Evolutionary conservation across 2,888 invertebrate genomes (phyloP).

Genomic region (Dichetophora obliterata): DNA sequence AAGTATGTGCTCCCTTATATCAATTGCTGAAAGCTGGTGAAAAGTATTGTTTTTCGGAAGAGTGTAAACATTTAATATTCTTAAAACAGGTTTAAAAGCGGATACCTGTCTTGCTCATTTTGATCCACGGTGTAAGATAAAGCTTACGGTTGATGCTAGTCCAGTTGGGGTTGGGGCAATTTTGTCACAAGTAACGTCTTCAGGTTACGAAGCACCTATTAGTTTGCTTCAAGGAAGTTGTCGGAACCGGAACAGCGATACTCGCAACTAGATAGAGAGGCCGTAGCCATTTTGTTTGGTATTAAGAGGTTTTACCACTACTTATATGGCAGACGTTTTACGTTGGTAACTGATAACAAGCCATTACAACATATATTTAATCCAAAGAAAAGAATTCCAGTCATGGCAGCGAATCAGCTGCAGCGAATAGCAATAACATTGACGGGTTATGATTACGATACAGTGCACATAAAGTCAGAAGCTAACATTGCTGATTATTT

Average conservation of each 20-base stretch:
- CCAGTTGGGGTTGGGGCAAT: conserved; percentile 57
- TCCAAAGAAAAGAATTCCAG: not conserved
- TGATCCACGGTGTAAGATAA: no score
- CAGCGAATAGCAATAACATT: not conserved
- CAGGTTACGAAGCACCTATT: conserved; percentile 63
- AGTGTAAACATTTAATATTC: no score
- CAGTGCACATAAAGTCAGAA: conserved; percentile 47
- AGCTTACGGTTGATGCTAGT: no score
- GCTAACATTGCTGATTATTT: conserved; percentile 51
- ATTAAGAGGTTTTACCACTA: not conserved
- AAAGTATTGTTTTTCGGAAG: no score
- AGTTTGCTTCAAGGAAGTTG: no score
- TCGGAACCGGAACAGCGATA: conserved; percentile 47
- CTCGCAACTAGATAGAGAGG: conserved; percentile 37
- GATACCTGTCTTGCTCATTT: no score
- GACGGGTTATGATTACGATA: conserved; percentile 43
- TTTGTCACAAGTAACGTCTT: conserved; percentile 56
- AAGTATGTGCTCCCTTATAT: no score
- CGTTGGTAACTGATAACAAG: not conserved
- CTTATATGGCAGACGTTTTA: not conserved
- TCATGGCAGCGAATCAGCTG: not conserved
- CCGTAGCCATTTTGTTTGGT: conserved; percentile 4
- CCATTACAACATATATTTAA: conserved; percentile 40
- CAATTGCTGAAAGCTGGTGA: no score
- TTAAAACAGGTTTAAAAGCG: no score